phyloP scores from a whole-genome alignment of 2,113 vertebrate genomes.

The Setophaga coronata region DNA sequence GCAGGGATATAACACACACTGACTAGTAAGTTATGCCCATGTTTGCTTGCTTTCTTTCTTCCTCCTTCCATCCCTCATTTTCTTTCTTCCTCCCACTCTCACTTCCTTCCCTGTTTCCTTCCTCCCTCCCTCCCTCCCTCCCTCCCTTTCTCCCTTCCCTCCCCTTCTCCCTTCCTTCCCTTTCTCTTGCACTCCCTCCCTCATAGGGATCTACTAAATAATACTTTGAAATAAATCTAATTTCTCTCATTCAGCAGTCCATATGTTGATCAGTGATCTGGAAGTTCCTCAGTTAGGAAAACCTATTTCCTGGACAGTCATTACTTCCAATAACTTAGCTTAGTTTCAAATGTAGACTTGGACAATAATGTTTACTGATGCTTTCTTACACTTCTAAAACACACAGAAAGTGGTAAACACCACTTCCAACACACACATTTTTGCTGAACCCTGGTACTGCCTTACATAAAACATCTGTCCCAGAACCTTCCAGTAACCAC shows the following conservation, averaged over 20 bases:
- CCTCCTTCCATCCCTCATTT: not conserved
- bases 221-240: not conserved
- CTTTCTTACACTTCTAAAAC: not conserved
- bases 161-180: not conserved
- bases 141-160: not conserved
- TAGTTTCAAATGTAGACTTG: not conserved
- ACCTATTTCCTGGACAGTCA: not conserved
- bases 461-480: not conserved
- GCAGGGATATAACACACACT: not conserved
- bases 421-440: rapidly evolving
- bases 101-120: no score
- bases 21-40: not conserved
- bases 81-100: not conserved
- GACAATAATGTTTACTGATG: not conserved
- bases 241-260: not conserved
- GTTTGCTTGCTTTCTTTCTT: not conserved
- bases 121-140: not conserved
- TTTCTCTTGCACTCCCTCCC: not conserved
- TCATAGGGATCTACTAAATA: not conserved
- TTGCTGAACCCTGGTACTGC: not conserved
- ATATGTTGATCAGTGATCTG: not conserved
- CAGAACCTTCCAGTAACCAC: not conserved
- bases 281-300: not conserved
- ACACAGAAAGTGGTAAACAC: not conserved
- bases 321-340: no score